phyloP scores from a whole-genome alignment of 1,140 invertebrate genomes.

The Micrasema longulum region DNA sequence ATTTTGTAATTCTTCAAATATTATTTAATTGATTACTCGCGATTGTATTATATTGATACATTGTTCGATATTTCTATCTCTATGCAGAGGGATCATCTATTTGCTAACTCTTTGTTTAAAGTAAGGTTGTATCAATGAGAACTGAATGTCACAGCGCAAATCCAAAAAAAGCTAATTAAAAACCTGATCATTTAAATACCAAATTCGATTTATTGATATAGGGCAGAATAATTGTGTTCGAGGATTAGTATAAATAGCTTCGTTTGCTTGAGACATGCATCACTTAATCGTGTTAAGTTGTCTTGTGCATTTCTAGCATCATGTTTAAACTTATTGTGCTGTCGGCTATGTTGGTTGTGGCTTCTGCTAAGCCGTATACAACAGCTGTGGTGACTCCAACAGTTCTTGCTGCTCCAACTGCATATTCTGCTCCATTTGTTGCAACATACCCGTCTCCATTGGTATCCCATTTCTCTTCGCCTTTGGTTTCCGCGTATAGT shows the following conservation, averaged over 20 bases:
- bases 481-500: conserved; percentile 46
- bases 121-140: no score
- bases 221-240: background rate
- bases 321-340: conserved; percentile 73
- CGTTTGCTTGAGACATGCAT: conserved; percentile 41
- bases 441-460: conserved; percentile 39
- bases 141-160: no score
- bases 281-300: conserved; percentile 58
- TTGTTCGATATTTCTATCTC: no score
- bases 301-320: conserved; percentile 60
- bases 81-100: no score
- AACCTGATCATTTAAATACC: no score
- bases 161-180: no score
- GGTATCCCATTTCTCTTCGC: conserved; percentile 34
- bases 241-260: conserved; percentile 27
- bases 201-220: conserved; percentile 8
- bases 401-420: conserved; percentile 36
- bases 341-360: conserved; percentile 63
- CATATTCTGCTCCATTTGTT: conserved; percentile 32
- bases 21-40: no score
- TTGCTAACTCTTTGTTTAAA: no score
- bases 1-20: no score
- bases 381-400: conserved; percentile 66
- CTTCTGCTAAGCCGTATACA: conserved; percentile 60
- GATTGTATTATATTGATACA: no score